Percentiles rank a stretch among this genome's conserved stretches.
Conservation (phyloP, 2,797 vertebrate genomes). For the Tenualosa thibaudeaui region DNA sequence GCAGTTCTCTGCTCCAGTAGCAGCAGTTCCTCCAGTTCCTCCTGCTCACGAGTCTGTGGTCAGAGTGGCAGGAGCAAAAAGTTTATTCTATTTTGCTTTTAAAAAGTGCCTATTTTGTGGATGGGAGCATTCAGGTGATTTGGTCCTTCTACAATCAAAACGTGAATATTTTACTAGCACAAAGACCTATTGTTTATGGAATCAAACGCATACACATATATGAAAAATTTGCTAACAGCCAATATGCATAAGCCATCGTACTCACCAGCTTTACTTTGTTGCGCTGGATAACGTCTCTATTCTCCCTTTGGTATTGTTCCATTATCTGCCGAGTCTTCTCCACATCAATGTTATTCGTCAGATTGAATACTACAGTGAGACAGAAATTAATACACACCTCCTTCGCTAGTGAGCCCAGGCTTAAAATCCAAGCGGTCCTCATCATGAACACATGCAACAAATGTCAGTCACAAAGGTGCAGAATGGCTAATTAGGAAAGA, state of each 20-base stretch:
- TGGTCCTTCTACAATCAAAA: background rate
- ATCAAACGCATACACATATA: background rate
- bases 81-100: background rate
- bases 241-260: constrained; percentile 45
- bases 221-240: background rate
- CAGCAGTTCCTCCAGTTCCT: constrained; percentile 93
- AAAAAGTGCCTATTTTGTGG: background rate
- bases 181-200: background rate
- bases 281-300: constrained; percentile 92
- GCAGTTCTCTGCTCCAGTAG: constrained; percentile 85
- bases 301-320: constrained; percentile 94
- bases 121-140: background rate
- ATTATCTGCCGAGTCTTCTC: constrained; percentile 93
- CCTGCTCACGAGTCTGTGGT: constrained; percentile 88
- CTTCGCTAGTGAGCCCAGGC: background rate
- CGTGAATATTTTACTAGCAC: background rate
- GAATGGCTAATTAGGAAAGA: background rate
- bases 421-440: background rate
- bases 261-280: constrained; percentile 94
- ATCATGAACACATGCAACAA: background rate
- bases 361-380: constrained; percentile 84
- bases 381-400: constrained; percentile 14
- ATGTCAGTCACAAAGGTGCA: background rate
- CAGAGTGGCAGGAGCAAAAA: background rate
- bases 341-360: constrained; percentile 94